Conservation (phyloP, 2,888 invertebrate species). For the Xestia c-nigrum region DNA sequence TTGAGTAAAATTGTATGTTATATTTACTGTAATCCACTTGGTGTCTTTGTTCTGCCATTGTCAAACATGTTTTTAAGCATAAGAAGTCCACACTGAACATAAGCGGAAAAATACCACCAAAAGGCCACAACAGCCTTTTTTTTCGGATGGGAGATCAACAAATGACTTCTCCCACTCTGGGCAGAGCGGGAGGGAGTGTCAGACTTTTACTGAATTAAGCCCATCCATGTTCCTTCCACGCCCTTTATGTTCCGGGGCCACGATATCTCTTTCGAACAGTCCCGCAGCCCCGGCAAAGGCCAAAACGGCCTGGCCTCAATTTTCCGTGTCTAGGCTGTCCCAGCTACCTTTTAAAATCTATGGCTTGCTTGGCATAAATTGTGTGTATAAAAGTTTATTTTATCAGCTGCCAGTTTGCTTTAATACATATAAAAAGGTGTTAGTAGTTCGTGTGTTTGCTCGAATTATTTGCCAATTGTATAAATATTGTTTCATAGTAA, state of each 20-base stretch:
- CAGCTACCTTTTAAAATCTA: neutral
- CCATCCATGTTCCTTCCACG: too few species aligned
- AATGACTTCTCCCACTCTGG: too few species aligned
- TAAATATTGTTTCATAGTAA: constrained; percentile 48
- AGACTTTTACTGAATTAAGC: too few species aligned
- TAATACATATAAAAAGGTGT: constrained; percentile 22
- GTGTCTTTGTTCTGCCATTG: neutral
- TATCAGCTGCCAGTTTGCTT: constrained; percentile 13
- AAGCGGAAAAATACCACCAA: neutral
- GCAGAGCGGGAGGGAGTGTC: too few species aligned
- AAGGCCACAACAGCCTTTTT: neutral
- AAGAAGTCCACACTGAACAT: neutral
- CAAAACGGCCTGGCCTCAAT: neutral
- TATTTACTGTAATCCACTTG: neutral
- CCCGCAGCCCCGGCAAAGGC: neutral
- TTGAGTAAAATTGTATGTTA: neutral
- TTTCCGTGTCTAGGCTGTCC: neutral
- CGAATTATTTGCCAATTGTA: constrained; percentile 41
- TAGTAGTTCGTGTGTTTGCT: constrained; percentile 16
- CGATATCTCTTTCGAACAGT: too few species aligned
- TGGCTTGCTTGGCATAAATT: constrained; percentile 3
- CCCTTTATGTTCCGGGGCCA: too few species aligned
- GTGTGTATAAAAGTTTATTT: constrained; percentile 16
- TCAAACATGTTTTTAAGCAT: neutral
- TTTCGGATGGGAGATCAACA: too few species aligned